Conservation (phyloP, 2,888 invertebrate species). For the Conops quadrifasciatus region DNA sequence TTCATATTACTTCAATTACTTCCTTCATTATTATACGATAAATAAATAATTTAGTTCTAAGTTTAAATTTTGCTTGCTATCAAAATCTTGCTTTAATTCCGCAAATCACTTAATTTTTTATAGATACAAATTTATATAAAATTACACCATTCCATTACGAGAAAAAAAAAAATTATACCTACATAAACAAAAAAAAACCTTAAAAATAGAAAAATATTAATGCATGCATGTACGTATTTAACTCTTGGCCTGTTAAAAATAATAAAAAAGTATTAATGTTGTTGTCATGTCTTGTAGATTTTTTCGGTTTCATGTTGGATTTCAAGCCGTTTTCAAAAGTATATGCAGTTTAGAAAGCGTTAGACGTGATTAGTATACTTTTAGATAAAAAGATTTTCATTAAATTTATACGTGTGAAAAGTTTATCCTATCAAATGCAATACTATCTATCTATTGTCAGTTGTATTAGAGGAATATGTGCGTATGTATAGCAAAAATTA, state of each 20-base stretch:
- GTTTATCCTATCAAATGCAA: not conserved
- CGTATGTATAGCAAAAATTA: too few relatives aligned
- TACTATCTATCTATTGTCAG: not conserved
- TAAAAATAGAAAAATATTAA: conserved; percentile 22
- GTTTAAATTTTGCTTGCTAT: conserved; percentile 6
- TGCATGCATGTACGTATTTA: not conserved
- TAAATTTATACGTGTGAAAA: not conserved
- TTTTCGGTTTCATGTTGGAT: conserved; percentile 1
- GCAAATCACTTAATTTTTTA: not conserved
- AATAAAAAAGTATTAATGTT: conserved; percentile 21
- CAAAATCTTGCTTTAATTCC: conserved; percentile 7
- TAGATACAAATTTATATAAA: conserved; percentile 34
- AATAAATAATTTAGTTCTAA: conserved; percentile 16
- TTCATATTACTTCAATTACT: conserved; percentile 25
- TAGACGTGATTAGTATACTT: too few relatives aligned
- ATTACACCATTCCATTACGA: conserved; percentile 22
- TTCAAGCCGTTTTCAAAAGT: not conserved
- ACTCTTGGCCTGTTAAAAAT: conserved; percentile 1
- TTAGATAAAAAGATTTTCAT: not conserved
- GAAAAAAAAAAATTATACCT: too few relatives aligned
- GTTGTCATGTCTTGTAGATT: not conserved
- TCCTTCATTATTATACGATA: conserved; percentile 15
- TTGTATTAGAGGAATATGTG: not conserved
- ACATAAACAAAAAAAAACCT: too few relatives aligned
- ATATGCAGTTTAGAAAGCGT: too few relatives aligned